A percentile compares a stretch with the other conserved stretches of the same genome.
phyloP scores from a whole-genome alignment of 2,113 vertebrate species.

The Zapus hudsonius region DNA sequence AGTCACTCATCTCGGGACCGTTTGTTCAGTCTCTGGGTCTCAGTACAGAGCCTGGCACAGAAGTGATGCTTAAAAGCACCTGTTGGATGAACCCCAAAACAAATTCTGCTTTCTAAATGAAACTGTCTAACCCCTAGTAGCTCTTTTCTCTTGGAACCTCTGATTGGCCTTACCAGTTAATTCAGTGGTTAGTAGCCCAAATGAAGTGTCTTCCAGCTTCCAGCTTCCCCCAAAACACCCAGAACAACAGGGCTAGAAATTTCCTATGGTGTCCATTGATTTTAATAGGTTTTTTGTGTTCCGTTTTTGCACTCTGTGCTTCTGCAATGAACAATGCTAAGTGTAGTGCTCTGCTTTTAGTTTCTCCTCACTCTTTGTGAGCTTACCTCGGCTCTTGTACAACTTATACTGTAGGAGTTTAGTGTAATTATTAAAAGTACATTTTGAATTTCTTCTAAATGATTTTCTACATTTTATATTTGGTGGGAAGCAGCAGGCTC shows the following conservation, averaged over 20 bases:
- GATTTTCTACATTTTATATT: slow-evolving; percentile 28
- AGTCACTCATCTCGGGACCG: background rate
- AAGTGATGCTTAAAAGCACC: background rate
- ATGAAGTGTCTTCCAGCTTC: too few species aligned
- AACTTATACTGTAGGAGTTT: background rate
- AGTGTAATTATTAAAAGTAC: background rate
- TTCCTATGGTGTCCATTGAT: too few species aligned
- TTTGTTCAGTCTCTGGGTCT: background rate
- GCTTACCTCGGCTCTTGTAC: background rate
- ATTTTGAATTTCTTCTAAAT: slow-evolving; percentile 38
- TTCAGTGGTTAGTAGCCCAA: too few species aligned
- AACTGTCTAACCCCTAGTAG: too few species aligned
- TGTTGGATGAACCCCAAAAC: background rate
- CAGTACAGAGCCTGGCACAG: background rate
- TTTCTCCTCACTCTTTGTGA: background rate
- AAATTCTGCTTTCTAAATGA: background rate
- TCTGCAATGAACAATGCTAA: background rate
- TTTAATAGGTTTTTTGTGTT: background rate
- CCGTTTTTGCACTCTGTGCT: background rate
- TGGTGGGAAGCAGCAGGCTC: background rate
- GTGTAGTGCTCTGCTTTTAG: background rate
- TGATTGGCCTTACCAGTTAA: too few species aligned
- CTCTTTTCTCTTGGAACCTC: too few species aligned
- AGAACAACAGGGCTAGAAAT: too few species aligned
- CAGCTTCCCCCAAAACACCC: too few species aligned